These are phyloP conservation scores for Pelosia muscerda DNA, from an alignment of 2,888 invertebrate species.

Conservation along the genomic window DNA sequence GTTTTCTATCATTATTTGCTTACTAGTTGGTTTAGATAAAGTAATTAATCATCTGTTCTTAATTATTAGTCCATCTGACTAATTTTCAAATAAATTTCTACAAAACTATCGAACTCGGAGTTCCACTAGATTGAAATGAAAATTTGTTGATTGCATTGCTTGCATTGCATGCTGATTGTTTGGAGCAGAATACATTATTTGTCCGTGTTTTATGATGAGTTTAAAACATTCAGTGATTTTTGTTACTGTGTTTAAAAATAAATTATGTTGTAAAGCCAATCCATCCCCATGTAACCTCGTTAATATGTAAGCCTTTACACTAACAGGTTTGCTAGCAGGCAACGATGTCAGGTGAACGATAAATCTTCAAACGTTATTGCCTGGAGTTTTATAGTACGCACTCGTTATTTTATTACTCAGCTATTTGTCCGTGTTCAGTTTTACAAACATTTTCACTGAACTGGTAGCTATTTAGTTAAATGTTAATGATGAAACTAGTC, in stretches of 20 bases:
- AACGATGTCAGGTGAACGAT: constrained; percentile 24
- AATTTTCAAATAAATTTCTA: not conserved
- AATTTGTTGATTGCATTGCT: constrained; percentile 4
- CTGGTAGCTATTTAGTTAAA: not conserved
- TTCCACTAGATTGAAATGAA: not conserved
- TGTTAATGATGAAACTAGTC: too few relatives aligned
- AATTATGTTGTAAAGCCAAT: constrained; percentile 8
- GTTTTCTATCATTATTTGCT: too few relatives aligned
- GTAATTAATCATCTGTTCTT: not conserved
- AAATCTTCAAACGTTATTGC: constrained; percentile 30
- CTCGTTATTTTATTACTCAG: constrained; percentile 21
- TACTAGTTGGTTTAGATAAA: too few relatives aligned
- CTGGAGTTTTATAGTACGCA: constrained; percentile 21
- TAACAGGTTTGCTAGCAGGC: constrained; percentile 16
- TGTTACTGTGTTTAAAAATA: constrained; percentile 6
- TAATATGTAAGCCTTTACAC: constrained; percentile 20
- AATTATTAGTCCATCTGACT: not conserved
- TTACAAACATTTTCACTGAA: not conserved
- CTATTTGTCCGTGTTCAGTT: constrained; percentile 1
- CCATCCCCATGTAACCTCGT: constrained; percentile 15
- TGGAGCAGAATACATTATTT: not conserved
- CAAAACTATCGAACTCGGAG: not conserved
- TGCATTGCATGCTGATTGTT: not conserved
- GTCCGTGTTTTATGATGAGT: not conserved
- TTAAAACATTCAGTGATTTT: not conserved